A percentile compares a stretch with the other conserved stretches of the same genome.
These are phyloP conservation scores for Allacma fusca DNA, from an alignment of 2,888 invertebrate species.

Conservation along the genomic window DNA sequence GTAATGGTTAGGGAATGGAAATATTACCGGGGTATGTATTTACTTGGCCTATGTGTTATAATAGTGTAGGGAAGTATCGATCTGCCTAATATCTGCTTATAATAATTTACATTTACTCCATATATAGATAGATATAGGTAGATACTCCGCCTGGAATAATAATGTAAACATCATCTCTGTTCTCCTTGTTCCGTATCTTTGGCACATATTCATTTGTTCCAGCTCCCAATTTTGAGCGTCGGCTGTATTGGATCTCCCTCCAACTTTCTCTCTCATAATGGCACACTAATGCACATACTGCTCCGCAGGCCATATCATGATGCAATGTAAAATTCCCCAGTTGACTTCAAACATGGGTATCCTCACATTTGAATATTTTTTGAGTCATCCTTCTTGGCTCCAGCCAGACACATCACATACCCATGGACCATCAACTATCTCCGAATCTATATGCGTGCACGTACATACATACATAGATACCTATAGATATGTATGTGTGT, in stretches of 20 bases:
- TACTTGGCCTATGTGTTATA: too few species aligned
- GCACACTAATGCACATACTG: neutral
- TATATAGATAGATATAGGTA: too few species aligned
- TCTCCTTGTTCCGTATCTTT: neutral
- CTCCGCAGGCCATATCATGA: neutral
- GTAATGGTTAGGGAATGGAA: too few species aligned
- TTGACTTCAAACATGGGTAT: constrained; percentile 12
- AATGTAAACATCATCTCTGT: neutral
- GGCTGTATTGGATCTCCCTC: neutral
- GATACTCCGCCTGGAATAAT: neutral
- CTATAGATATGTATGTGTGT: neutral
- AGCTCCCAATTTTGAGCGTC: neutral
- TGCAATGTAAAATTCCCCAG: neutral
- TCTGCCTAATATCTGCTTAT: too few species aligned
- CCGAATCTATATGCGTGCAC: neutral
- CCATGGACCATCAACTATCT: too few species aligned
- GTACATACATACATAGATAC: neutral
- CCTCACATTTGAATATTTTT: constrained; percentile 8
- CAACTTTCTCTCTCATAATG: neutral
- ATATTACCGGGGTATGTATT: too few species aligned
- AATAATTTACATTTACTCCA: too few species aligned
- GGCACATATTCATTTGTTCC: neutral
- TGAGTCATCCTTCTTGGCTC: neutral
- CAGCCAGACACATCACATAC: neutral
- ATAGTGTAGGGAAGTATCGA: too few species aligned